phyloP scores from a whole-genome alignment of 2,888 invertebrate species.

The Coelopa pilipes region DNA sequence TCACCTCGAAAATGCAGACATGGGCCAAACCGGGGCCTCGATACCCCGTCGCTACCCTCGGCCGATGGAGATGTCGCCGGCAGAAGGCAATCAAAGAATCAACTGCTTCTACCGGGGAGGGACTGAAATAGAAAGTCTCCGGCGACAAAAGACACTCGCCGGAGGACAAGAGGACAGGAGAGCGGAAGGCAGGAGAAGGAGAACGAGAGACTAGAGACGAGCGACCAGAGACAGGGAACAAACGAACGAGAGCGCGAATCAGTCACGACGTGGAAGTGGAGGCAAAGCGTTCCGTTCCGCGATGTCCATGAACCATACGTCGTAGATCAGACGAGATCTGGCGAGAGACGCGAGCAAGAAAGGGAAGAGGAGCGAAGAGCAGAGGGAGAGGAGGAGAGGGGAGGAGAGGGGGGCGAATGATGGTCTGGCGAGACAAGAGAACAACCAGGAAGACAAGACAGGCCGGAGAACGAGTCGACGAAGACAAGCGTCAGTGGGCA shows the following conservation, averaged over 20 bases:
- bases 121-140: constrained; percentile 45
- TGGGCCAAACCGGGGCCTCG: background rate
- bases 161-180: background rate
- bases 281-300: background rate
- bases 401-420: background rate
- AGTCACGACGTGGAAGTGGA: background rate
- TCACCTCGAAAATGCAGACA: constrained; percentile 41
- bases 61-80: constrained; percentile 38
- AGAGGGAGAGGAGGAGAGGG: background rate
- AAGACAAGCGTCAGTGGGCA: constrained; percentile 7
- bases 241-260: background rate
- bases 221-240: background rate
- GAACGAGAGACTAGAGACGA: background rate
- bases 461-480: background rate
- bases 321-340: no score
- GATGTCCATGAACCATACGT: no score
- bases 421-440: background rate
- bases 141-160: constrained; percentile 29
- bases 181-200: background rate
- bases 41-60: no score
- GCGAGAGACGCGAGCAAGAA: background rate
- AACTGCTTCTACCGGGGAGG: constrained; percentile 34
- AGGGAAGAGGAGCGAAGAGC: background rate
- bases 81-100: constrained; percentile 33
- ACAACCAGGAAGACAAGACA: background rate